Conservation (phyloP, 2,113 vertebrate genomes). For the Gobius niger region DNA sequence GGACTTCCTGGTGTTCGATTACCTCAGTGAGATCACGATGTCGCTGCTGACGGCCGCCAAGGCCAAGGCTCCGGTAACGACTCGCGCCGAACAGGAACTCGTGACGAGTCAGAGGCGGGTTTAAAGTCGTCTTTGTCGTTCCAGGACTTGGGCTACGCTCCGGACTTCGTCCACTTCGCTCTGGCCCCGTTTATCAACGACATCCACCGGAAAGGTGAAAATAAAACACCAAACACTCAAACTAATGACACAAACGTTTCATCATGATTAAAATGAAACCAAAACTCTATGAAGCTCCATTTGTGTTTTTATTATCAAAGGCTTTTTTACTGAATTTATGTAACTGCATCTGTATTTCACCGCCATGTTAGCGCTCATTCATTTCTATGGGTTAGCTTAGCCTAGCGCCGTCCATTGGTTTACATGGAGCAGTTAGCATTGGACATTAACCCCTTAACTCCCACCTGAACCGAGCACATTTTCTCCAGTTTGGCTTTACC, state of each 20-base stretch:
- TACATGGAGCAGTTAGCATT: too few species aligned
- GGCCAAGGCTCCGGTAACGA: constrained; percentile 77
- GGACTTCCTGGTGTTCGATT: constrained; percentile 89
- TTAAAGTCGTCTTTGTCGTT: background rate
- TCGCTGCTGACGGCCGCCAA: constrained; percentile 82
- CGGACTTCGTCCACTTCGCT: constrained; percentile 83
- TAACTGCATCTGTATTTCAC: too few species aligned
- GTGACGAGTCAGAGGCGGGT: too few species aligned
- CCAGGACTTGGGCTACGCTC: constrained; percentile 81
- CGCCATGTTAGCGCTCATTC: too few species aligned
- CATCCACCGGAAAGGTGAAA: constrained; percentile 82
- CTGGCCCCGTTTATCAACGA: constrained; percentile 85
- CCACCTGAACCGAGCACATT: too few species aligned
- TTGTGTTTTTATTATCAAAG: background rate
- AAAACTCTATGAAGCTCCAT: background rate
- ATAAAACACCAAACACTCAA: background rate
- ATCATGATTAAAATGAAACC: too few species aligned
- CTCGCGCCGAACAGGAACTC: constrained; percentile 22
- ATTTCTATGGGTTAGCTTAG: too few species aligned
- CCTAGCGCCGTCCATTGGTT: too few species aligned
- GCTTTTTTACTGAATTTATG: too few species aligned
- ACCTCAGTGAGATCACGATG: constrained; percentile 90
- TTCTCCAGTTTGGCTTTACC: too few species aligned
- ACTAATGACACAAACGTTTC: too few species aligned
- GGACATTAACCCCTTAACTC: too few species aligned